Conservation (phyloP, 2,113 vertebrate genomes). For the Ceuthmochares aereus region DNA sequence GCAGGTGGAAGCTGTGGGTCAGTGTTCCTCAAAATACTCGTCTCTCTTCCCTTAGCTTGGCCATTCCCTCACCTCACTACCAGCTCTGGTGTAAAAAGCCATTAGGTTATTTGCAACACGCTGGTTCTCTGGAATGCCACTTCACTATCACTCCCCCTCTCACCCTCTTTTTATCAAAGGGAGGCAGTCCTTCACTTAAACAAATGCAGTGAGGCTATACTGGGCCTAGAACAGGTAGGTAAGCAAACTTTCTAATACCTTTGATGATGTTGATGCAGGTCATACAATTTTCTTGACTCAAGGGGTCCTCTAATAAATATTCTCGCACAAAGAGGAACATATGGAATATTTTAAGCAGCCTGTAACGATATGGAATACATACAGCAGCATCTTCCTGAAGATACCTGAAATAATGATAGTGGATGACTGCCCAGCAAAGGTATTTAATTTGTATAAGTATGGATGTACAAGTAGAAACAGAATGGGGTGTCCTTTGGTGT, state of each 20-base stretch:
- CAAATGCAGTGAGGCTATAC: neutral
- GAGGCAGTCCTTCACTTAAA: neutral
- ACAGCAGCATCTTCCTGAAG: neutral
- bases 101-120: neutral
- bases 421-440: neutral
- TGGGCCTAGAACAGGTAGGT: neutral
- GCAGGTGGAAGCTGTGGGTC: neutral
- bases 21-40: neutral
- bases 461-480: neutral
- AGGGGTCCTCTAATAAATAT: neutral
- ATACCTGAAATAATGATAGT: neutral
- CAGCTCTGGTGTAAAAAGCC: neutral
- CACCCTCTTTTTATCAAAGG: neutral
- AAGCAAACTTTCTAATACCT: neutral
- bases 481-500: neutral
- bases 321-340: neutral
- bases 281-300: neutral
- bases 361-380: neutral
- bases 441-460: neutral
- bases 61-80: neutral
- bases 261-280: neutral
- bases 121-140: neutral
- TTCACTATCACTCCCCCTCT: neutral
- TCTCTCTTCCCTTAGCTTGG: neutral
- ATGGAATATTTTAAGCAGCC: neutral